A percentile compares a stretch with the other conserved stretches of the same genome.
These are phyloP conservation scores for Notolepis coatsorum DNA, from an alignment of 2,797 vertebrate species.

Conservation along the genomic window DNA sequence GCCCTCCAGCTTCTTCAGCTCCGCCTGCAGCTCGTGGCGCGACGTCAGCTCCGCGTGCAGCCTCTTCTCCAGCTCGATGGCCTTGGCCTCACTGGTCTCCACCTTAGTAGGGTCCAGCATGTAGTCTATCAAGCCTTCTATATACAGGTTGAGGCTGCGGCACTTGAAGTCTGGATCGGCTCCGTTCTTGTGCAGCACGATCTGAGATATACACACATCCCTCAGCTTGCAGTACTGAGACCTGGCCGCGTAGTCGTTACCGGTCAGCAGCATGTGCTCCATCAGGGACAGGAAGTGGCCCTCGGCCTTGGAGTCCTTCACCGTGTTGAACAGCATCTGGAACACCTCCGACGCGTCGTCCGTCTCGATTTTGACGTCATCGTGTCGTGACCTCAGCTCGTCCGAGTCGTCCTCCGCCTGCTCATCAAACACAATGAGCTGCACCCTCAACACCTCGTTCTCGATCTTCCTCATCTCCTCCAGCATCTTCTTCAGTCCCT, in stretches of 20 bases:
- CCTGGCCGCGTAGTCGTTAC: too few relatives aligned
- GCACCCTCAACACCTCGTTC: slow-evolving; percentile 91
- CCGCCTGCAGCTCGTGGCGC: slow-evolving; percentile 89
- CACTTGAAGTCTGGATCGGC: too few relatives aligned
- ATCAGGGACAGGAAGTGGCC: too few relatives aligned
- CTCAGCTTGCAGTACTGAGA: too few relatives aligned
- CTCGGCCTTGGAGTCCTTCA: too few relatives aligned
- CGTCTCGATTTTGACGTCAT: slow-evolving; percentile 93
- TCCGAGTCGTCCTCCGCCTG: slow-evolving; percentile 91
- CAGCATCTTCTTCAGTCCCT: too few relatives aligned
- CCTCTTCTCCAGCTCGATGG: slow-evolving; percentile 87
- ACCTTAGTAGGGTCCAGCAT: slow-evolving; percentile 91
- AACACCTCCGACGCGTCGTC: too few relatives aligned
- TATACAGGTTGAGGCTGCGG: too few relatives aligned
- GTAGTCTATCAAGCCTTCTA: too few relatives aligned
- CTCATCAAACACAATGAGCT: slow-evolving; percentile 89
- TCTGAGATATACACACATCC: too few relatives aligned
- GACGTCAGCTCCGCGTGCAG: slow-evolving; percentile 86
- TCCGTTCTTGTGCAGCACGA: too few relatives aligned
- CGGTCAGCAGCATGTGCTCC: slow-evolving; percentile 90
- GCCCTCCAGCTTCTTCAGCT: slow-evolving; percentile 87
- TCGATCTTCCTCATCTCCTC: slow-evolving; percentile 89
- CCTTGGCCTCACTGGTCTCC: slow-evolving; percentile 87
- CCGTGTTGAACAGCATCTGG: too few relatives aligned
- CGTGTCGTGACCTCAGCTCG: slow-evolving; percentile 87